These are phyloP conservation scores for Aldrovandia affinis DNA, from an alignment of 2,797 vertebrate species.

Conservation along the genomic window DNA sequence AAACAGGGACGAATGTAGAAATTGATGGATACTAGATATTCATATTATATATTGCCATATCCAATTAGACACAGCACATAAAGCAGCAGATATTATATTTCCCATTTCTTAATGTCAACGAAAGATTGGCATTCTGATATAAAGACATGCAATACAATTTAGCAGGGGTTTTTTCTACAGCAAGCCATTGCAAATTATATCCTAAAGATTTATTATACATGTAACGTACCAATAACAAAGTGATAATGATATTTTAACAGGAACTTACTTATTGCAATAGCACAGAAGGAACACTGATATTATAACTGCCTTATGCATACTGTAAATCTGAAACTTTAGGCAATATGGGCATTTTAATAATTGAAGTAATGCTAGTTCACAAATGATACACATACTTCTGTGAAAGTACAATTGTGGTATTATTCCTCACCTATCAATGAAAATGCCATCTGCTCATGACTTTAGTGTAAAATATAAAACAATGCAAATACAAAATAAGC, in stretches of 20 bases:
- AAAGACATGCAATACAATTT: slow-evolving; percentile 73
- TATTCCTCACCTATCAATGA: neutral
- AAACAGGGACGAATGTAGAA: slow-evolving; percentile 69
- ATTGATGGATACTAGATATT: slow-evolving; percentile 76
- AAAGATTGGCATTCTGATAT: slow-evolving; percentile 61
- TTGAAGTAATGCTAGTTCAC: neutral
- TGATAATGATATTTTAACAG: slow-evolving; percentile 67
- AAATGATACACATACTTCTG: neutral
- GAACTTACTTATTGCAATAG: slow-evolving; percentile 57
- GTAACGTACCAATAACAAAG: slow-evolving; percentile 74
- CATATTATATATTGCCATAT: slow-evolving; percentile 78
- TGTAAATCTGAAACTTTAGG: neutral
- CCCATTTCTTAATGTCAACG: slow-evolving; percentile 63
- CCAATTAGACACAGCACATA: slow-evolving; percentile 82
- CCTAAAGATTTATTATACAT: slow-evolving; percentile 75
- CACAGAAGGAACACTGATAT: slow-evolving; percentile 16
- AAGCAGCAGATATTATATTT: slow-evolving; percentile 75
- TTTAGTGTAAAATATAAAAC: neutral
- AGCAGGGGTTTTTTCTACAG: slow-evolving; percentile 61
- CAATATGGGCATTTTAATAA: neutral
- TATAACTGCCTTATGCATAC: neutral
- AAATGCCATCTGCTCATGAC: neutral
- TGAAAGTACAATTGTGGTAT: neutral
- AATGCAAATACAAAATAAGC: neutral
- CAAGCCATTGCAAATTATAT: slow-evolving; percentile 72